Conservation (phyloP, 2,888 invertebrate genomes). For the Drosophila ochracea region DNA sequence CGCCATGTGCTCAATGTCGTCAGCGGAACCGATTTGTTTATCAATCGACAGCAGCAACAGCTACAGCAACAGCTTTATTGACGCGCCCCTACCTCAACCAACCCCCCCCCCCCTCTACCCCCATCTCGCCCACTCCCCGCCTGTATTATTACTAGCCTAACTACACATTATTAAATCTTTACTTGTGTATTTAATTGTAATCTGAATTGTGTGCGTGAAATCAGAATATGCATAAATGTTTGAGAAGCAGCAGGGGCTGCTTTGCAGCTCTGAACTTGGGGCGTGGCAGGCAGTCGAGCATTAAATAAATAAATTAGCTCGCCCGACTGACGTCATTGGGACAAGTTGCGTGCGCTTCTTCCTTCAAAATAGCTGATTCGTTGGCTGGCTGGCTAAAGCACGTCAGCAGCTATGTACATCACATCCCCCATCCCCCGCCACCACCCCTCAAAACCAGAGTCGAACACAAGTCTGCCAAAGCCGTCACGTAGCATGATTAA, state of each 20-base stretch:
- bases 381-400: conserved; percentile 32
- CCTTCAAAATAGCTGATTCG: conserved; percentile 47
- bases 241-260: not conserved
- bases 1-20: conserved; percentile 68
- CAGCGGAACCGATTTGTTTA: conserved; percentile 72
- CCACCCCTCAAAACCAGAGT: not conserved
- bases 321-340: conserved; percentile 52
- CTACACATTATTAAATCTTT: not conserved
- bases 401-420: conserved; percentile 16
- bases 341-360: conserved; percentile 52
- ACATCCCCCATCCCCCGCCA: not conserved
- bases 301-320: conserved; percentile 55
- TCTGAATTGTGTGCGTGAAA: conserved; percentile 40
- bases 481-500: conserved; percentile 40
- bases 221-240: conserved; percentile 24
- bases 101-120: not conserved
- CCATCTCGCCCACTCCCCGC: not conserved
- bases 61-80: conserved; percentile 40
- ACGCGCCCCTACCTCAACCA: conserved; percentile 26
- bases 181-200: conserved; percentile 30
- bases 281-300: conserved; percentile 54
- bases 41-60: conserved; percentile 41
- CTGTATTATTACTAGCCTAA: not conserved
- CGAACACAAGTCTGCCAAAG: not conserved
- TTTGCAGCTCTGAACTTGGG: conserved; percentile 14